Base-by-base conservation (phyloP, 2,888 invertebrate species). In the Heliconius hortense region DNA sequence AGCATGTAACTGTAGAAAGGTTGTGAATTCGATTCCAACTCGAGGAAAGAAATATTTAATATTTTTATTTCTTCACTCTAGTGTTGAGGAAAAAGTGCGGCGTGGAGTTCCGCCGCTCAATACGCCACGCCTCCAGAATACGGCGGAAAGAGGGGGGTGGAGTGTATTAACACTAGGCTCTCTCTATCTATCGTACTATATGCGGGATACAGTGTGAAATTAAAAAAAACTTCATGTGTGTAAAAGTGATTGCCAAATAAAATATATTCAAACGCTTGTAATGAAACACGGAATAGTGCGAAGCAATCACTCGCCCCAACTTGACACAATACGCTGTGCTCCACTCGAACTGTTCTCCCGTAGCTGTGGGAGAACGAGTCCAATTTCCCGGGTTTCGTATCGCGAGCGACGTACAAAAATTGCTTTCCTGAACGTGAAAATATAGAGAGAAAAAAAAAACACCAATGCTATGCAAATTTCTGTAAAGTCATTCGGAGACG, bases 401-500 rank as follows among this genome's bases (percentile, higher is more conserved):
- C 91, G 91, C 87, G 87, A 84, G 84, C 89, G 90, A 90, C 91
- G 91, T 90, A 91, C 91, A 90, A 93, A 93, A 94, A 94, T 93
- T 93, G 94, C 93, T 94, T 94, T 93, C 89, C 92, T 89, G 87
- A 89, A 89, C 88, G 89, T 88, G 86, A 88, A 90, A 90, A 92
- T 90, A 90, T 88, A 89, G 85, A 90, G 84, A 89, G 5, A 89
- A 90, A 89, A 90, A 90, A 88, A 84, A 48, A 48, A 18, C 18
- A 79, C 82, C 82, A 82, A 85, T 86, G 87, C 87, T 86, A 93
- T 93, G 93, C 91, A 93, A 93, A 94, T 93, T 94, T 93, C 91
- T 92, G 92, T 92, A 91, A 91, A 93, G 93, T 92, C 93, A 91
- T 93, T 93, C 90, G 90, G 84, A 90, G 91, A 89, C 92, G 92